Base-by-base conservation (phyloP, 2,888 invertebrate species). In the Hirtodrosophila confusa region DNA sequence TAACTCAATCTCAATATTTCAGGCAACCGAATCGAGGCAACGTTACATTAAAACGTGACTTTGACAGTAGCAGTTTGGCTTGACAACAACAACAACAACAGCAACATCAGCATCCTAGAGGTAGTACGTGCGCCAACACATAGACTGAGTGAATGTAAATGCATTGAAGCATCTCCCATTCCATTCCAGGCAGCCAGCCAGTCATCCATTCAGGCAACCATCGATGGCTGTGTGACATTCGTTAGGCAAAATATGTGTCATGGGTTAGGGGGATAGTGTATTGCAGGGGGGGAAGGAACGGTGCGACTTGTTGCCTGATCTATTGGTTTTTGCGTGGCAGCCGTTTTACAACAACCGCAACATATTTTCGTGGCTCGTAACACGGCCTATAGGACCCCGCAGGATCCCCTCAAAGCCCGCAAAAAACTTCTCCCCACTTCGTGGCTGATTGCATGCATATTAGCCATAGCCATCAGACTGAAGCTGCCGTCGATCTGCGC, bases 371-470 rank as follows among this genome's bases (percentile, higher is more conserved):
- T 82, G 85, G 74, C 68, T 67, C 53, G 63, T 55, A 61, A 55
- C 65, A 66, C 51, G 50, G 65, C 62, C 63, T 37, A 44, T 35
- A n/a, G 17, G 17, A 17, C 17, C 17, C 17, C 17, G 17, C 17
- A 17, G 17, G 48, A 23, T 12, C 40, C 12, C 24, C 33, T 3
- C 24, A n/a, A n/a, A n/a, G n/a, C n/a, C n/a, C n/a, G n/a, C 23
- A 10, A 11, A 4, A 17, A 17, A 17, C 11, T 41, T 36, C 31
- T 47, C 39, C 36, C 31, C 53, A 49, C 58, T 55, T 60, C 66
- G 77, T 84, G 85, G 82, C 82, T 83, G 87, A 87, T 87, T 83
- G 83, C 83, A 83, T 83, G 83, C 82, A 85, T 83, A 83, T 87
- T 87, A 83, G 86, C 86, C 86, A 84, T 72, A 84, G 87, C 80